Evolutionary conservation across 2,888 invertebrate genomes (phyloP).

Genomic region (Malachius bipustulatus): DNA sequence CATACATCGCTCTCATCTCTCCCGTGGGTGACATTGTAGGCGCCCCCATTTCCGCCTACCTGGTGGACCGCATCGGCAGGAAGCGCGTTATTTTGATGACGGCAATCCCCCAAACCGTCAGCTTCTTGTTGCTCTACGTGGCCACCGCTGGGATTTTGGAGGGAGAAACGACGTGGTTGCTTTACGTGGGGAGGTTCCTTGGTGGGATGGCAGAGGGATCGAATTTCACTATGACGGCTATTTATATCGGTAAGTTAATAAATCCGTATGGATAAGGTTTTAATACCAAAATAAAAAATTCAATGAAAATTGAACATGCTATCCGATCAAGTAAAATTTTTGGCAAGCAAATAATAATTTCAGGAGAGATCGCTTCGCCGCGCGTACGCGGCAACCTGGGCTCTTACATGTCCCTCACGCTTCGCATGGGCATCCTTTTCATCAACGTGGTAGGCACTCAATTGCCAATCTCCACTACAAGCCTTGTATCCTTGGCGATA

Average conservation of each 20-base stretch:
- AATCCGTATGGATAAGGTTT: too few relatives aligned
- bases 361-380: too few relatives aligned
- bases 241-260: too few relatives aligned
- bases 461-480: constrained; percentile 41
- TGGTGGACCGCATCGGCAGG: constrained; percentile 22
- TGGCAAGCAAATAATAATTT: too few relatives aligned
- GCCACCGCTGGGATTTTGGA: constrained; percentile 10
- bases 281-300: too few relatives aligned
- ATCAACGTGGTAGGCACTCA: too few relatives aligned
- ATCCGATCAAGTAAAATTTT: too few relatives aligned
- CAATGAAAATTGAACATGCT: too few relatives aligned
- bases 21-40: constrained; percentile 21
- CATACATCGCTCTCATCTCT: constrained; percentile 21
- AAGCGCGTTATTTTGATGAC: constrained; percentile 20
- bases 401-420: too few relatives aligned
- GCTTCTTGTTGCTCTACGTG: constrained; percentile 12
- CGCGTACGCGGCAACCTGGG: too few relatives aligned
- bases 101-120: constrained; percentile 18
- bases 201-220: constrained; percentile 20
- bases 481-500: constrained; percentile 43
- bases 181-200: constrained; percentile 17
- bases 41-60: constrained; percentile 16
- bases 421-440: too few relatives aligned
- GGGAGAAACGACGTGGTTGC: constrained; percentile 9
- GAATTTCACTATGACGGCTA: too few relatives aligned